phyloP scores from a whole-genome alignment of 1,140 invertebrate species.

The Thrips palmi region DNA sequence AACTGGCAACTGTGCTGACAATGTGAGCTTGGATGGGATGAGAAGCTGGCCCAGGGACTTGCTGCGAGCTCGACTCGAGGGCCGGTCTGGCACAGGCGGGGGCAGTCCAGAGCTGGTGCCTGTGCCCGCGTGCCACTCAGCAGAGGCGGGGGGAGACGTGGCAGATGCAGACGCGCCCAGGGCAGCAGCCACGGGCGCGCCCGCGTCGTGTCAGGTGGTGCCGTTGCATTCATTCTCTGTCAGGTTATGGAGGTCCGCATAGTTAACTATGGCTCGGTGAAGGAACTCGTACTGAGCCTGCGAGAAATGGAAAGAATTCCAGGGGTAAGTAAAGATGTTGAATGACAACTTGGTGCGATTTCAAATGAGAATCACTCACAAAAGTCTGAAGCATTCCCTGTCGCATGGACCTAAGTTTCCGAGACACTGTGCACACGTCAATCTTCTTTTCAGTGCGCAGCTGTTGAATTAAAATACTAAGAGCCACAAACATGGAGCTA shows the following conservation, averaged over 20 bases:
- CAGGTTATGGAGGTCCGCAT: constrained; percentile 65
- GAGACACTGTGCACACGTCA: constrained; percentile 64
- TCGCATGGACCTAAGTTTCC: constrained; percentile 68
- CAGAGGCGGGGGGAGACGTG: too few species aligned
- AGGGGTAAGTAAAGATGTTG: not conserved
- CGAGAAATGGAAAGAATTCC: constrained; percentile 22
- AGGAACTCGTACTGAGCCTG: constrained; percentile 84
- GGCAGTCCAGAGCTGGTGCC: too few species aligned
- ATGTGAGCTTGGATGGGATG: too few species aligned
- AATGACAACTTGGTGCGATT: not conserved
- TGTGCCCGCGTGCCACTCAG: too few species aligned
- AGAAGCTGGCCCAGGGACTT: too few species aligned
- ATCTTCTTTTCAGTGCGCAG: constrained; percentile 60
- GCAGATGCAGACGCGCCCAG: too few species aligned
- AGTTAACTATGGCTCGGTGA: constrained; percentile 75
- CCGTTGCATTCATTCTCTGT: constrained; percentile 27
- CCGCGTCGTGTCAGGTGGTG: too few species aligned
- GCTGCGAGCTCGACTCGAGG: too few species aligned
- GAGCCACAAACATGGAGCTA: constrained; percentile 72
- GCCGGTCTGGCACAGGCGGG: too few species aligned
- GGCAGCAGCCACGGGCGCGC: too few species aligned
- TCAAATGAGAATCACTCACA: constrained; percentile 32
- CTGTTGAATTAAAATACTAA: constrained; percentile 70
- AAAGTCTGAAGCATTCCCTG: constrained; percentile 64
- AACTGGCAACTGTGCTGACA: too few species aligned